phyloP scores from a whole-genome alignment of 2,113 vertebrate species.

The Meriones unguiculatus region DNA sequence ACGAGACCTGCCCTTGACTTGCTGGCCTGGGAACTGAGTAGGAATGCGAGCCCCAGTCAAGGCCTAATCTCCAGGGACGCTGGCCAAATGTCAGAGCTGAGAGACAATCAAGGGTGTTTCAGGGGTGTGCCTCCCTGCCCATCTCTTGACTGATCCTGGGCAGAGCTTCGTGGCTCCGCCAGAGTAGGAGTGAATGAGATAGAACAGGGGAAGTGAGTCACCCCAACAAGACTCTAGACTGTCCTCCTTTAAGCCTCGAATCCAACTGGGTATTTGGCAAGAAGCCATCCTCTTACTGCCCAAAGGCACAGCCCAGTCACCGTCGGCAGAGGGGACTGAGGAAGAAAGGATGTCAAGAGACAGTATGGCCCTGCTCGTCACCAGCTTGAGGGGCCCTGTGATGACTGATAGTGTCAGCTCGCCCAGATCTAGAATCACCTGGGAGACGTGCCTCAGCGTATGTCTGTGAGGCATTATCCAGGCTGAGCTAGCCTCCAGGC shows the following conservation, averaged over 20 bases:
- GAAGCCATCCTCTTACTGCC: not conserved
- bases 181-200: not conserved
- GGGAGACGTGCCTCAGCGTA: not conserved
- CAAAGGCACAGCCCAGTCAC: not conserved
- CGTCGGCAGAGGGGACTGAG: too few species aligned
- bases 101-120: not conserved
- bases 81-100: not conserved
- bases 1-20: not conserved
- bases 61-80: not conserved
- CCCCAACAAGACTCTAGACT: not conserved
- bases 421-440: not conserved
- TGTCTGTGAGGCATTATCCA: not conserved
- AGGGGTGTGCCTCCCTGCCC: not conserved
- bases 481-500: not conserved
- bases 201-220: not conserved
- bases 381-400: not conserved
- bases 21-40: not conserved
- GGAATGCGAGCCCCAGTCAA: not conserved
- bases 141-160: conserved; percentile 16
- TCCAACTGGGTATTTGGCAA: not conserved
- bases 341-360: not conserved
- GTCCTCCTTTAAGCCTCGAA: not conserved
- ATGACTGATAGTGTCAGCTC: not conserved
- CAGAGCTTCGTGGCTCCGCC: not conserved
- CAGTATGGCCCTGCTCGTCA: not conserved